Evolutionary conservation across 2,113 vertebrate genomes (phyloP).

Genomic region (Sebastes schlegelii): DNA sequence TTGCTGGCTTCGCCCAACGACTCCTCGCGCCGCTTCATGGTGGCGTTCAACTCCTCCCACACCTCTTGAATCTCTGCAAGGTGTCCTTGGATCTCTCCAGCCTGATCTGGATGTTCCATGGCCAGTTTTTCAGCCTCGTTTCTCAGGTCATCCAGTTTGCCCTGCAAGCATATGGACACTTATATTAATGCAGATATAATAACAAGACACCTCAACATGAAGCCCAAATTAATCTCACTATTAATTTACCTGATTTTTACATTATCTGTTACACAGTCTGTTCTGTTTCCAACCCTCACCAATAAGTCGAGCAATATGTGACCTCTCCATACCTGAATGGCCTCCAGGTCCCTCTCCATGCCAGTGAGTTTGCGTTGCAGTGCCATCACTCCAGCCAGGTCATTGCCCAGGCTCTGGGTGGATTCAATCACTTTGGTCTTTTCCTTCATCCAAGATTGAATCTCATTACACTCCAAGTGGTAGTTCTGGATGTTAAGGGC

Average conservation of each 20-base stretch:
- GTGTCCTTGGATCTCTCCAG: conserved; percentile 80
- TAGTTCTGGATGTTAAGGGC: conserved; percentile 96
- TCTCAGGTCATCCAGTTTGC: conserved; percentile 88
- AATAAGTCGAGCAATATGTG: neutral
- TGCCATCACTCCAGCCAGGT: conserved; percentile 92
- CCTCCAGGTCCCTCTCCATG: conserved; percentile 93
- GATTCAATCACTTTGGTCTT: conserved; percentile 97
- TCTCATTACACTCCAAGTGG: conserved; percentile 95
- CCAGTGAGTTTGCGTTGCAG: conserved; percentile 94
- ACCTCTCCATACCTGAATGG: conserved; percentile 85
- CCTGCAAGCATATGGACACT: conserved; percentile 62
- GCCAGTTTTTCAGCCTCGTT: conserved; percentile 87
- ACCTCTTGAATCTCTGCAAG: conserved; percentile 87
- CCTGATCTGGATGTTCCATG: conserved; percentile 87
- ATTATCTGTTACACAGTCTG: neutral
- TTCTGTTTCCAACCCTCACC: neutral
- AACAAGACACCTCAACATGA: neutral
- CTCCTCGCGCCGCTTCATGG: conserved; percentile 91
- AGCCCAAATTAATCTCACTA: neutral
- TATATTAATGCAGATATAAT: neutral
- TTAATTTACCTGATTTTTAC: neutral
- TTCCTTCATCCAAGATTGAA: conserved; percentile 94
- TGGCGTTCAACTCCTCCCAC: conserved; percentile 90
- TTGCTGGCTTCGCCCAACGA: conserved; percentile 92
- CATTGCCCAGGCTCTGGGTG: conserved; percentile 92